A percentile compares a stretch with the other conserved stretches of the same genome.
Conservation (phyloP, 1,140 invertebrate species). For the Whitmania pigra region DNA sequence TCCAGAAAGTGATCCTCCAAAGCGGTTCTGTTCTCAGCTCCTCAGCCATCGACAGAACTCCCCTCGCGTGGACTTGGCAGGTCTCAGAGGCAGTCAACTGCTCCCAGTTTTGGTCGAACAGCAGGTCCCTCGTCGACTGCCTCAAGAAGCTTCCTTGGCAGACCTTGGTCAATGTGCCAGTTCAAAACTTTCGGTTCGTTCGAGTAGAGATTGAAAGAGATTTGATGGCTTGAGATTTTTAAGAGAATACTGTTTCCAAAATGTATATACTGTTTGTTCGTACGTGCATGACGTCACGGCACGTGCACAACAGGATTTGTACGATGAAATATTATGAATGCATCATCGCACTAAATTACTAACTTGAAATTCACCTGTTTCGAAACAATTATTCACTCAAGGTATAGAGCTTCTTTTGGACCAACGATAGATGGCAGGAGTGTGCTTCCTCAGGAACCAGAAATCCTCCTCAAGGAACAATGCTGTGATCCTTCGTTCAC, state of each 20-base stretch:
- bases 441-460: conserved; percentile 27
- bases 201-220: too few relatives aligned
- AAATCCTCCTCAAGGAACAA: not conserved
- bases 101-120: conserved; percentile 8
- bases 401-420: conserved; percentile 54
- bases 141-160: conserved; percentile 64
- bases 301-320: too few relatives aligned
- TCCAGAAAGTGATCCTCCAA: conserved; percentile 84
- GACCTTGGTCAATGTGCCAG: conserved; percentile 60
- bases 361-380: too few relatives aligned
- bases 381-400: conserved; percentile 18
- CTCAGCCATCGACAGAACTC: conserved; percentile 77
- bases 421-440: conserved; percentile 42
- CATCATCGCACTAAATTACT: too few relatives aligned
- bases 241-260: too few relatives aligned
- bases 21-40: conserved; percentile 83
- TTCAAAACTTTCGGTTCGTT: conserved; percentile 31
- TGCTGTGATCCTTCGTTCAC: too few relatives aligned
- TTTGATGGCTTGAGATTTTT: too few relatives aligned
- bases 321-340: too few relatives aligned
- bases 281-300: too few relatives aligned
- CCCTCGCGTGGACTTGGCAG: conserved; percentile 68
- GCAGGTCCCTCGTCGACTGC: conserved; percentile 52
- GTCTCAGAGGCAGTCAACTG: conserved; percentile 54
- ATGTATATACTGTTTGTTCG: too few relatives aligned